Evolutionary conservation across 2,113 vertebrate genomes (phyloP), one percentile per base, ranked within the genome.

Genomic region (Chaenogobius annularis): DNA sequence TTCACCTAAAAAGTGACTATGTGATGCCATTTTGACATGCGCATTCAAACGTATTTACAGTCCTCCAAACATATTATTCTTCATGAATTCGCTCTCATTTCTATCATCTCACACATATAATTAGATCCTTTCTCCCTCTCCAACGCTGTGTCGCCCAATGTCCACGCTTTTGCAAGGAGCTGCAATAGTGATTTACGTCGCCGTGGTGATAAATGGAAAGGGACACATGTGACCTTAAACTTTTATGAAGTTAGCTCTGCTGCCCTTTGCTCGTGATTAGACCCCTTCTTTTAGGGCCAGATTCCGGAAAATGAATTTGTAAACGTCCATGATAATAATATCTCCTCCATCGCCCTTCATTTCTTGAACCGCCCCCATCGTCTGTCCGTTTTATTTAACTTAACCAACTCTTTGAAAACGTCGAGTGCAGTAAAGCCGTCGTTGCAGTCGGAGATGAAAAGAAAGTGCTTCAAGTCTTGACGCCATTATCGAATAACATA

Each of bases 201-300:
- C 46, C 2, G 61, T 22, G 20, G 55, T 48, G 50, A 75, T 72
- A 68, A 80, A 78, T 66, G 6, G 40, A 67, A 66, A 13, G 40
- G 7, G 65, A 22, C 66, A 56, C 5, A 17, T 23, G 11, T 50
- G 68, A 52, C 48, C 62, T 78, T 43, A 22, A 44, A 76, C 35
- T 66, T 78, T 73, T 14, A 64, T 72, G 59, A 67, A 74, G 66
- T 75, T 64, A 23, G 48, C 69, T 55, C 26, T 35, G 0, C 26
- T 61, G 79, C 78, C 83, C 72, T 71, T 76, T 83, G 54, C 31
- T 72, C 70, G 50, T 62, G 48, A 75, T 75, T 15, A 10, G 47
- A 10, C 44, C 47, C 15, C 55, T 58, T 35, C 66, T 73, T 66
- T 76, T 58, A 65, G 20, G n/a, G 40, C 77, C 23, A 75, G 7